A percentile compares a stretch with the other conserved stretches of the same genome.
Conservation (phyloP, 2,113 vertebrate species). For the Ia io region DNA sequence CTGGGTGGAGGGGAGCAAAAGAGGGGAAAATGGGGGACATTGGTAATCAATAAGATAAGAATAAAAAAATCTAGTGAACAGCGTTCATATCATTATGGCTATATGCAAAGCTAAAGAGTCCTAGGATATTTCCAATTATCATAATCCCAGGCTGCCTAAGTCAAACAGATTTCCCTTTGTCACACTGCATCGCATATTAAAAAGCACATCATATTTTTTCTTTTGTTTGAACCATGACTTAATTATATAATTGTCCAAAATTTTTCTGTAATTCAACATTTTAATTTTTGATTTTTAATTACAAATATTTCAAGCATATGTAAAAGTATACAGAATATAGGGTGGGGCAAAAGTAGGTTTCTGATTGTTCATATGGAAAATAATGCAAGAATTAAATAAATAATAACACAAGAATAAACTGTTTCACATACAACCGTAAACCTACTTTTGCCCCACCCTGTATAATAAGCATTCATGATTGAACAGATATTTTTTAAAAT, state of each 20-base stretch:
- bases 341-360: background rate
- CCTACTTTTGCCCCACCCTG: background rate
- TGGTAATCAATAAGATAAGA: too few species aligned
- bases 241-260: background rate
- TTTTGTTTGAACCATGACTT: background rate
- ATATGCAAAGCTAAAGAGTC: background rate
- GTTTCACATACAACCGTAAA: background rate
- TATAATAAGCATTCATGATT: background rate
- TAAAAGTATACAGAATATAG: background rate
- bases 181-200: background rate
- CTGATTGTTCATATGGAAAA: background rate
- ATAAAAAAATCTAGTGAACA: background rate
- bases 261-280: slow-evolving; percentile 10
- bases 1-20: too few species aligned
- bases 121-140: background rate
- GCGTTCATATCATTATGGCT: background rate
- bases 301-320: slow-evolving; percentile 10
- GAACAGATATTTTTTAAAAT: background rate
- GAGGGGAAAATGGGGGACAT: too few species aligned
- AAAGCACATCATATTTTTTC: background rate
- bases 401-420: background rate
- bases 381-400: background rate
- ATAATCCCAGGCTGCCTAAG: background rate
- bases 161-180: background rate
- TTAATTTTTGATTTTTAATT: slow-evolving; percentile 35